Evolutionary conservation across 2,797 vertebrate genomes (phyloP), one percentile per base, ranked within the genome.

Genomic region (Gadopsis bispinosus): DNA sequence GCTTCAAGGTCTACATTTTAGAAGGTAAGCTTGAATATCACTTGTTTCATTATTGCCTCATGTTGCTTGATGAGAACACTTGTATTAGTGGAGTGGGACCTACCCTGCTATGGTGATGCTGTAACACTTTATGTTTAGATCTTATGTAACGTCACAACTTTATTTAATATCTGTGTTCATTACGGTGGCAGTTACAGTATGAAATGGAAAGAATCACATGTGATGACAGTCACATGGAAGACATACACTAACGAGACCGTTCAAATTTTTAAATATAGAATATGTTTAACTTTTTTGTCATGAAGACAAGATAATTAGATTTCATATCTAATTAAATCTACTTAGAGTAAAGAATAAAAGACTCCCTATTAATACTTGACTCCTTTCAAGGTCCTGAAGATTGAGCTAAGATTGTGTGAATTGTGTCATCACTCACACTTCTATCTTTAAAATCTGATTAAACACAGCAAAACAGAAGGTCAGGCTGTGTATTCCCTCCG

Each of bases 1-100:
- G 96, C 71, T 96, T 96, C 83, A 96, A 96, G 87, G 96, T 96
- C 53, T 96, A 96, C 93, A 96, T 96, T 76, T 83, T 96, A 79
- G 96, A 96, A 80, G 95, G 95, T 96, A 90, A 88, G 90, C 62
- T 73, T 74, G 12, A 56, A 37, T 47, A 22, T 64, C 22, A 17
- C 29, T 60, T 19, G 53, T 50, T 3, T 41, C 53, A 26, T 69
- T 19, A n/a, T 22, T 66, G 3, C 6, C 41, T 69, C n/a, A 1
- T n/a, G 9, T 73, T 65, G 26, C 14, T 50, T 45, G 1, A 53
- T 59, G 9, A 56, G 37, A 45, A 62, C 16, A 29, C 10, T 47
- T 64, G 20, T 51, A 11, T 60, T 47, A 47, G 19, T 58, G 59
- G 26, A 66, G 39, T 35, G 29, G 45, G 55, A 11, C 55, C 26